phyloP scores from a whole-genome alignment of 2,888 invertebrate species.

The Boloria selene region DNA sequence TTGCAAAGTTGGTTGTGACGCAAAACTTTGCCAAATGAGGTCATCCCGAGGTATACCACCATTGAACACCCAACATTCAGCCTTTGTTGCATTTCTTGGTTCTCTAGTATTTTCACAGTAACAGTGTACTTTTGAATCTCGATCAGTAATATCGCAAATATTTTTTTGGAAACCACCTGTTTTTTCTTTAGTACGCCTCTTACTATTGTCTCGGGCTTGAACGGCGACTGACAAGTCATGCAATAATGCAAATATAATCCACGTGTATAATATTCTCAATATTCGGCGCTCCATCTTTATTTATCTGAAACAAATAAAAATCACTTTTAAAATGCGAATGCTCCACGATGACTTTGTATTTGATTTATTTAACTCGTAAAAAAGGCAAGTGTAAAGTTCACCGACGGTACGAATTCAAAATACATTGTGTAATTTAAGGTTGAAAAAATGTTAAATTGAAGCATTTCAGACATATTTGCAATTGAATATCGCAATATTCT shows the following conservation, averaged over 20 bases:
- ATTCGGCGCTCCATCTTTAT: slow-evolving; percentile 70
- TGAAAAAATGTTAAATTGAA: neutral
- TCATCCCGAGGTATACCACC: slow-evolving; percentile 86
- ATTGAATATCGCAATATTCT: neutral
- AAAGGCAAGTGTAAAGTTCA: slow-evolving; percentile 11
- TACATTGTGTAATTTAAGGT: slow-evolving; percentile 9
- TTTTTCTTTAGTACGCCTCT: slow-evolving; percentile 74
- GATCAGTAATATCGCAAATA: slow-evolving; percentile 81
- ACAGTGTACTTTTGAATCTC: slow-evolving; percentile 84
- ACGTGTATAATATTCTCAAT: slow-evolving; percentile 68
- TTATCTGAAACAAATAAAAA: slow-evolving; percentile 69
- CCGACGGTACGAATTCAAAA: neutral
- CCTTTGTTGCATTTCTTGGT: slow-evolving; percentile 84
- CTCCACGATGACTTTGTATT: slow-evolving; percentile 4
- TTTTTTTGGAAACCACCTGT: slow-evolving; percentile 77
- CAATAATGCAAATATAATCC: slow-evolving; percentile 71
- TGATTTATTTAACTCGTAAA: slow-evolving; percentile 5
- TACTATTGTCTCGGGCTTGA: slow-evolving; percentile 72
- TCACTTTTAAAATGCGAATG: slow-evolving; percentile 1
- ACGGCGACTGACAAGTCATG: slow-evolving; percentile 77
- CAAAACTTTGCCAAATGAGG: slow-evolving; percentile 88
- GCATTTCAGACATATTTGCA: neutral
- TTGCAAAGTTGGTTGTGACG: slow-evolving; percentile 86
- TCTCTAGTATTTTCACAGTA: slow-evolving; percentile 84
- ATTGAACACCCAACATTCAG: slow-evolving; percentile 90